A percentile compares a stretch with the other conserved stretches of the same genome.
Conservation (phyloP, 2,888 invertebrate genomes). For the Brachyptera risi region DNA sequence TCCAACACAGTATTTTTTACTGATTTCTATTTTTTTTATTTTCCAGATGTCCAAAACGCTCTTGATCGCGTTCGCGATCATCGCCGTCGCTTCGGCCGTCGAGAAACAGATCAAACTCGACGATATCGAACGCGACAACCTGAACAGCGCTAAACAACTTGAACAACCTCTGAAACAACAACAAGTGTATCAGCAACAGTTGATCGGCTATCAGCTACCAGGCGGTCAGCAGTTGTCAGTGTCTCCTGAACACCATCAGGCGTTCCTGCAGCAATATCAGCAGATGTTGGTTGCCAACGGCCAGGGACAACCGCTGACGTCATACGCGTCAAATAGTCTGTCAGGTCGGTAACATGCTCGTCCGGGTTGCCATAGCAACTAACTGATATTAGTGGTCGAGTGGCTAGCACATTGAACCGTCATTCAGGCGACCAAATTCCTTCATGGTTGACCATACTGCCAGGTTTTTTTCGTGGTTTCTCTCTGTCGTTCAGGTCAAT, state of each 20-base stretch:
- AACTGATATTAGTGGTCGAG: no score
- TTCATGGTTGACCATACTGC: no score
- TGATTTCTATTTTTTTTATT: no score
- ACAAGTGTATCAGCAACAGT: slow-evolving; percentile 16
- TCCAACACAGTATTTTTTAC: no score
- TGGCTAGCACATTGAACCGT: no score
- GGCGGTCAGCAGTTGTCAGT: not conserved
- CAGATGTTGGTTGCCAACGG: not conserved
- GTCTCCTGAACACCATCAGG: slow-evolving; percentile 24
- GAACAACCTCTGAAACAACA: slow-evolving; percentile 8
- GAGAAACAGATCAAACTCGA: slow-evolving; percentile 66
- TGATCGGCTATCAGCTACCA: not conserved
- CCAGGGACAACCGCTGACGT: not conserved
- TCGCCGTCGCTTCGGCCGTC: slow-evolving; percentile 1
- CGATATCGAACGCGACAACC: slow-evolving; percentile 69
- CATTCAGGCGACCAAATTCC: no score
- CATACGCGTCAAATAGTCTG: not conserved
- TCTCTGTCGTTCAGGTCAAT: no score
- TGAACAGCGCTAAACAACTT: slow-evolving; percentile 50
- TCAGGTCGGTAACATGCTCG: no score
- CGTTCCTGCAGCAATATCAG: slow-evolving; percentile 16
- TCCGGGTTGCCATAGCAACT: no score
- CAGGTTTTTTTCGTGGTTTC: no score
- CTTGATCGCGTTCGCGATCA: not conserved
- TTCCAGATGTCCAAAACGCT: slow-evolving; percentile 14